Evolutionary conservation across 2,113 vertebrate species (phyloP).

Genomic region (Nothoprocta pentlandii): DNA sequence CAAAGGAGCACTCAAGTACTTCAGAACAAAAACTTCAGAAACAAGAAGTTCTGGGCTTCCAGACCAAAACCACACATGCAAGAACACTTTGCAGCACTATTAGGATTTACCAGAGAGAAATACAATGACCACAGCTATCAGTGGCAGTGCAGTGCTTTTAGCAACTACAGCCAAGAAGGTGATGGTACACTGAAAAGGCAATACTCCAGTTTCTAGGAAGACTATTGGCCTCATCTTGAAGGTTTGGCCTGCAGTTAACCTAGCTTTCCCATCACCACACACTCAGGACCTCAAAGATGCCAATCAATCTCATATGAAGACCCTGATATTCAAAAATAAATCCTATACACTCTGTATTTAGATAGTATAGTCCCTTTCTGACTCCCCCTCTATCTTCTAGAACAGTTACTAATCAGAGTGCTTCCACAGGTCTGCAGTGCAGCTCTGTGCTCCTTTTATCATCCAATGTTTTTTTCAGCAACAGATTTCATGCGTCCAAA

Average conservation of each 20-base stretch:
- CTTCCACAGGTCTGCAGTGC: background rate
- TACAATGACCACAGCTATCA: background rate
- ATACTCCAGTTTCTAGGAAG: background rate
- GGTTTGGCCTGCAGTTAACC: background rate
- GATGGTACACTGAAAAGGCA: background rate
- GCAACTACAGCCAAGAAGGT: background rate
- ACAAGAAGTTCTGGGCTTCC: background rate
- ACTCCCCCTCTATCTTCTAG: background rate
- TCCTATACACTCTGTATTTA: background rate
- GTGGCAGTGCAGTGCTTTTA: background rate
- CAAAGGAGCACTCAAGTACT: background rate
- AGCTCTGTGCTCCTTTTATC: background rate
- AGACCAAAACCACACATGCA: background rate
- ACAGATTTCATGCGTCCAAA: background rate
- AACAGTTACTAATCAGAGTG: background rate
- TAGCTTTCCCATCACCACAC: background rate
- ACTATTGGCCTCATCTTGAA: background rate
- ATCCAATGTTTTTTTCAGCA: background rate
- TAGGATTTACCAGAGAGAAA: background rate
- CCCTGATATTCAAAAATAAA: background rate
- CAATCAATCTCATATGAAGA: background rate
- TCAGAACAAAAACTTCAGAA: background rate
- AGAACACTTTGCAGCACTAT: background rate
- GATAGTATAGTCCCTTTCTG: background rate
- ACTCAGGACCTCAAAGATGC: background rate